Base-by-base conservation (phyloP, 2,888 invertebrate species). In the Empis livida region DNA sequence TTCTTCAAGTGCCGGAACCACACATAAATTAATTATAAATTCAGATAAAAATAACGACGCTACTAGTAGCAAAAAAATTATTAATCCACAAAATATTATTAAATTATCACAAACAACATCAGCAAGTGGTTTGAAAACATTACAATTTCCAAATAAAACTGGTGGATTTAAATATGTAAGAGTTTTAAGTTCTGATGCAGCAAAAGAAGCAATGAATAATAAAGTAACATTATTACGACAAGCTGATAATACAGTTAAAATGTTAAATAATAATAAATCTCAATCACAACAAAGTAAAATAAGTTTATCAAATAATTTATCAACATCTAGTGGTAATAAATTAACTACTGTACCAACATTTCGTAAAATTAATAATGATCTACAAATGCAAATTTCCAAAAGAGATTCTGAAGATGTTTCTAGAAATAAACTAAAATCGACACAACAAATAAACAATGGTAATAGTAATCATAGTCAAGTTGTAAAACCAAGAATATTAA, bases 131-230 rank as follows among this genome's bases (percentile, higher is more conserved):
- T 56, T 63, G 9, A 49, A 67, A 42, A 57, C 67, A 52, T 61
- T 64, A 20, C 67, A 70, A n/a, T 68, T 67, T 5, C 70, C 72
- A 13, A 71, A 71, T 23, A 13, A 20, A n/a, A 35, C 42, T n/a
- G 42, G 37, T 9, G 20, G 20, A 14, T 20, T 41, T 11, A 20
- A 41, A 27, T 41, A 41, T 10, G 41, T 41, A 23, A 20, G 41
- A 13, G 27, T 41, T 5, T 20, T 41, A 10, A 41, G 5, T 10
- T 8, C 41, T 2, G 41, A 20, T 9, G 41, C 20, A 1, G n/a
- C 20, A 8, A 39, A 39, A 39, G 39, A 39, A 11, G 17, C 17
- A 20, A 11, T 39, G 2, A 27, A 27, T 35, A 13, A 35, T 35
- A 13, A 35, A n/a, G n/a, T n/a, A 35, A 35, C 35, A n/a, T 35